These are phyloP conservation scores for Peromyscus californicus DNA, from an alignment of 2,113 vertebrate species.

Conservation along the genomic window DNA sequence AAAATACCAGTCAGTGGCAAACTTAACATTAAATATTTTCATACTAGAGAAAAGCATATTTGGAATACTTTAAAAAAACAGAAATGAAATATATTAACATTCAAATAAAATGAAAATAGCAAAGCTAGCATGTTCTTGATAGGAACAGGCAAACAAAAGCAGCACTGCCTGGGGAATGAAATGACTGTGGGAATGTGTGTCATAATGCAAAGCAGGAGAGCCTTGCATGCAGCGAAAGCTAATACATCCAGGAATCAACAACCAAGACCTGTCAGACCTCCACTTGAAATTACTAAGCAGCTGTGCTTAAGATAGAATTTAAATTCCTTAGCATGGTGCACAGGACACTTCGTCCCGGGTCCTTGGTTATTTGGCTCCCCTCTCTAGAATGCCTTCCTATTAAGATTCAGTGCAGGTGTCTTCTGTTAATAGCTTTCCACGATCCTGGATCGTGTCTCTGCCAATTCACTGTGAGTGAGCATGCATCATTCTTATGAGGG, in stretches of 20 bases:
- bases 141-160: not conserved
- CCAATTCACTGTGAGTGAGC: not conserved
- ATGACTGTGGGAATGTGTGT: no score
- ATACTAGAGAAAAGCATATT: not conserved
- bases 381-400: not conserved
- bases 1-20: not conserved
- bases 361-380: not conserved
- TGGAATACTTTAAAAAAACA: not conserved
- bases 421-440: not conserved
- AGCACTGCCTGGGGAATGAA: not conserved
- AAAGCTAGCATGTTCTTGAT: not conserved
- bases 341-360: not conserved
- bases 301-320: conserved; percentile 23
- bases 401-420: not conserved
- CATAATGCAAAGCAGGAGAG: not conserved
- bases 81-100: not conserved
- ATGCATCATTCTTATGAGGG: not conserved
- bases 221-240: not conserved
- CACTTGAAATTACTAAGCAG: conserved; percentile 22
- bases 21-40: not conserved
- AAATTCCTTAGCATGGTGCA: not conserved
- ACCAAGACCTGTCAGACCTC: not conserved
- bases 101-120: not conserved
- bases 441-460: not conserved
- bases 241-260: conserved; percentile 22